Base-by-base conservation (phyloP, 1,140 invertebrate genomes). In the Trichonephila clavipes region DNA sequence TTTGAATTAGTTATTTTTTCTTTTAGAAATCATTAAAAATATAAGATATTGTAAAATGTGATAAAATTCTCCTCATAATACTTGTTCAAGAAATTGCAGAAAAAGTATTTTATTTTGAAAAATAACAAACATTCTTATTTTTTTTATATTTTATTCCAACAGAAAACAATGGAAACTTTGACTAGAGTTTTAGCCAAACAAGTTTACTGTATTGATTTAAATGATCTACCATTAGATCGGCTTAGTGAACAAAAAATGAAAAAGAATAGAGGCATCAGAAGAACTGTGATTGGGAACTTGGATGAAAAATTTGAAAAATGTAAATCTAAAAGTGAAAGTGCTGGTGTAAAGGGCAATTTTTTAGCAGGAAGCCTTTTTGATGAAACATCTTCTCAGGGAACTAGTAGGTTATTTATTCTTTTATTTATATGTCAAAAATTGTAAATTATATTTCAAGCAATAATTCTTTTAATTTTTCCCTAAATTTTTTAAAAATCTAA, bases 161-260 rank as follows among this genome's bases (percentile, higher is more conserved):
- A 99, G 97, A 99, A 99, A 98, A 99, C 99, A 28, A 97, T 99
- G 97, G 98, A 99, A 95, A 99, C 98, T 0, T 95, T 99, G 94
- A 99, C 98, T 0, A 96, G 98, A 94, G 98, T 99, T 40, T 96
- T 99, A 62, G 98, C 98, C 0, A 97, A 98, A 59, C 98, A 99
- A 95, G 98, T 99, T 40, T 99, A 99, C 95, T 97, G 97, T 94
- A 96, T 99, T 94, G 98, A 99, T 96, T 96, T 99, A 72, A 97
- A 97, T 88, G 98, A 99, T 96, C 96, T 99, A 66, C 98, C 98
- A 1, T 95, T 99, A 85, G 98, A 99, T 95, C 96, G 98, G 94
- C 95, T 98, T 40, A 97, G 97, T 77, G 98, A 98, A 95, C 98
- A 98, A 95, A 98, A 98, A 95, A 97, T 97, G 62, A 98, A 98